Conservation (phyloP, 2,113 vertebrate genomes). For the Gadus macrocephalus region DNA sequence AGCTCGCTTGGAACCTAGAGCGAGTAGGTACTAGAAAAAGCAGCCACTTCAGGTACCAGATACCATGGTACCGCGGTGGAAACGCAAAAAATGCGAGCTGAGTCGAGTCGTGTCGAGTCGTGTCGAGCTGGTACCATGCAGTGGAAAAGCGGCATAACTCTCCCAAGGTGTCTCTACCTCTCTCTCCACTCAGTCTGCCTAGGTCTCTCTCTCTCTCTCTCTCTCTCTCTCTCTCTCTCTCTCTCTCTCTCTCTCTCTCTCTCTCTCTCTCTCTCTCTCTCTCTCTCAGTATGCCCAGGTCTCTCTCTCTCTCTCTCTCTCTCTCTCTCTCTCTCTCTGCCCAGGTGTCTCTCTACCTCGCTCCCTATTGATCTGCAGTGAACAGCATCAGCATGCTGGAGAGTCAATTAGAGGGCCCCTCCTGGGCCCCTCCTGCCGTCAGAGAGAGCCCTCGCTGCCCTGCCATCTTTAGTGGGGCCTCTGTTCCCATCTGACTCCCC, state of each 20-base stretch:
- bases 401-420: conserved; percentile 65
- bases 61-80: too few relatives aligned
- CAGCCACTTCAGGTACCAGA: too few relatives aligned
- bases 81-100: too few relatives aligned
- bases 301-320: background rate
- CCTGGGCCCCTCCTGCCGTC: conserved; percentile 59
- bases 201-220: conserved; percentile 4
- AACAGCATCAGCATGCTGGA: conserved; percentile 57
- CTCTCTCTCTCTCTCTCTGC: conserved; percentile 5
- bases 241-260: too few relatives aligned
- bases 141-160: too few relatives aligned
- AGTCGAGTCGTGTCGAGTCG: too few relatives aligned
- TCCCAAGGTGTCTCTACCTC: background rate
- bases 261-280: background rate
- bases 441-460: conserved; percentile 37
- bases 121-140: too few relatives aligned
- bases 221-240: too few relatives aligned
- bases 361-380: conserved; percentile 63
- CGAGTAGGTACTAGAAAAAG: too few relatives aligned
- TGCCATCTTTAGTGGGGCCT: conserved; percentile 42
- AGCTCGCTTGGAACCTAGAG: too few relatives aligned
- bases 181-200: too few relatives aligned
- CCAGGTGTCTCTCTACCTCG: conserved; percentile 18
- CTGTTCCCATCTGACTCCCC: conserved; percentile 5
- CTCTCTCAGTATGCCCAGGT: background rate